phyloP scores from a whole-genome alignment of 2,888 invertebrate genomes.

The Aporophyla lueneburgensis region DNA sequence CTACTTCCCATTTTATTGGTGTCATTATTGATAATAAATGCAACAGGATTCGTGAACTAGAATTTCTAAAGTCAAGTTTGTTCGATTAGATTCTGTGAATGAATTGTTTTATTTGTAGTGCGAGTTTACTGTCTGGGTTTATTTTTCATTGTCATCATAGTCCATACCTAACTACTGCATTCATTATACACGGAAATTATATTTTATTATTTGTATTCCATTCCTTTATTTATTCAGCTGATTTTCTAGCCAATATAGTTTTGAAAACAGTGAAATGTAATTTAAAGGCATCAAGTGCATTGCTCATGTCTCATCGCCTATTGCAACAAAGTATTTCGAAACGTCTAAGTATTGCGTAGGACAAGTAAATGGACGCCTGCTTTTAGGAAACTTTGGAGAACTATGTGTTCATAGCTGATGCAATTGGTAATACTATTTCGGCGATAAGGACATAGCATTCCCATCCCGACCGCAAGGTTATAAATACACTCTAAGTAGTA shows the following conservation, averaged over 20 bases:
- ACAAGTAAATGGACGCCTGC: constrained; percentile 11
- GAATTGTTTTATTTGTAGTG: background rate
- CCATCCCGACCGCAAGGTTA: constrained; percentile 7
- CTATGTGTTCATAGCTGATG: constrained; percentile 41
- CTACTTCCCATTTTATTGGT: constrained; percentile 67
- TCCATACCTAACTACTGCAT: background rate
- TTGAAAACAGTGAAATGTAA: constrained; percentile 27
- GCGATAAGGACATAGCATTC: background rate
- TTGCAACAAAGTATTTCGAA: constrained; percentile 46
- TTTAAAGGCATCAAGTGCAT: constrained; percentile 48
- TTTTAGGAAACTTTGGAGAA: constrained; percentile 34
- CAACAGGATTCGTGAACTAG: constrained; percentile 64
- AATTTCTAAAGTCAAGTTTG: constrained; percentile 64
- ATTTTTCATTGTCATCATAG: constrained; percentile 1
- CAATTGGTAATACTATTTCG: constrained; percentile 30
- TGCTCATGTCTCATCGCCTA: constrained; percentile 30
- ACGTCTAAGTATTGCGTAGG: constrained; percentile 29
- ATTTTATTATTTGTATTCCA: constrained; percentile 13
- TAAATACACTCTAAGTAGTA: constrained; percentile 27
- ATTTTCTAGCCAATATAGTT: constrained; percentile 2
- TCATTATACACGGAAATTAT: constrained; percentile 21
- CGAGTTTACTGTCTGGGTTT: background rate
- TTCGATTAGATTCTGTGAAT: constrained; percentile 24
- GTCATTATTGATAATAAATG: constrained; percentile 65
- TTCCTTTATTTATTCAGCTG: constrained; percentile 21